phyloP scores from a whole-genome alignment of 1,140 invertebrate genomes.

The Spodoptera frugiperda region DNA sequence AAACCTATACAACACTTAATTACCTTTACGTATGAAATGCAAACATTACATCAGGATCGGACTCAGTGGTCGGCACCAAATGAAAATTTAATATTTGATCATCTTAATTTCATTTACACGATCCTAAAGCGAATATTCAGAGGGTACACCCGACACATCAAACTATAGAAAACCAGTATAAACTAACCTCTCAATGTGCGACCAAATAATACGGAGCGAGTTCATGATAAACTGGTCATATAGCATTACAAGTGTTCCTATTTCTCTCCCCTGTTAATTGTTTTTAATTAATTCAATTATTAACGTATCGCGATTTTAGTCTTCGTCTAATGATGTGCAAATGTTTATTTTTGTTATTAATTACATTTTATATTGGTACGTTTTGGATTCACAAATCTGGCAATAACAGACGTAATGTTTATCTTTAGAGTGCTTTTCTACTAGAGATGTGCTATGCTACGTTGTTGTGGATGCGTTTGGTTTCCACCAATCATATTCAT shows the following conservation, averaged over 20 bases:
- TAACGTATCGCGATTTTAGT: background rate
- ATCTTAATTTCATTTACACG: constrained; percentile 43
- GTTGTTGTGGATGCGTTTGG: too few relatives aligned
- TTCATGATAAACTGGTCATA: too few relatives aligned
- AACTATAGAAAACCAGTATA: too few relatives aligned
- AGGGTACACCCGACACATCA: background rate
- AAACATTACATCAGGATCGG: constrained; percentile 16
- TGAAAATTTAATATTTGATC: constrained; percentile 50
- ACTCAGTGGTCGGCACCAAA: constrained; percentile 8
- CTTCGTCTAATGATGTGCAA: background rate
- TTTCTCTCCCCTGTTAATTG: background rate
- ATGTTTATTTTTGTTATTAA: background rate
- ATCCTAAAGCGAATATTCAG: constrained; percentile 14
- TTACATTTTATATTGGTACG: too few relatives aligned
- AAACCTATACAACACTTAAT: constrained; percentile 1
- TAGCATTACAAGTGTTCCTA: background rate
- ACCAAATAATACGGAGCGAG: too few relatives aligned
- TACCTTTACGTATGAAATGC: constrained; percentile 26
- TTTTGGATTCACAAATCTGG: too few relatives aligned
- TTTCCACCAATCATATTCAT: too few relatives aligned
- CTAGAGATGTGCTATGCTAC: too few relatives aligned
- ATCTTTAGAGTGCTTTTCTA: too few relatives aligned
- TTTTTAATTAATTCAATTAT: constrained; percentile 8
- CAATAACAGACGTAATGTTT: too few relatives aligned
- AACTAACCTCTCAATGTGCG: too few relatives aligned